Percentiles rank a stretch among this genome's conserved stretches.
phyloP scores from a whole-genome alignment of 2,888 invertebrate species.

The Ichneumon xanthorius region DNA sequence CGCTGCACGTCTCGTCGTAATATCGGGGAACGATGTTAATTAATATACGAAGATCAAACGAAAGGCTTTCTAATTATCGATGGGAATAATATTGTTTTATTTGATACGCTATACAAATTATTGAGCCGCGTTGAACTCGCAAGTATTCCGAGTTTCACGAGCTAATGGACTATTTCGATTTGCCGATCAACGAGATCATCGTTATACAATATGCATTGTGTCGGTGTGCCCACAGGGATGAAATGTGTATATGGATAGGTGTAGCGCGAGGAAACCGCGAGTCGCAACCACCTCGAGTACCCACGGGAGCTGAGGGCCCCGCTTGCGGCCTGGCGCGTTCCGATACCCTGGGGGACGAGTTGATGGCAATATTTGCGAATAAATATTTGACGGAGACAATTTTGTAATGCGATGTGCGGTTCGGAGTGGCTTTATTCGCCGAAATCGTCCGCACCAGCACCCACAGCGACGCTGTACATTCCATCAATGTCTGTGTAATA shows the following conservation, averaged over 20 bases:
- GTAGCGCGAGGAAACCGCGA: conserved; percentile 31
- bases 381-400: conserved; percentile 81
- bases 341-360: conserved; percentile 31
- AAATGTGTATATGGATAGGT: conserved; percentile 46
- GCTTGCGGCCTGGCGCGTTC: conserved; percentile 34
- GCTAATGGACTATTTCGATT: conserved; percentile 58
- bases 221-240: not conserved
- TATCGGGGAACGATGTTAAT: conserved; percentile 29
- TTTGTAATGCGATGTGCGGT: conserved; percentile 77
- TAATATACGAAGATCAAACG: not conserved
- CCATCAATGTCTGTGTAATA: conserved; percentile 37
- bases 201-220: conserved; percentile 55
- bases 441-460: conserved; percentile 19
- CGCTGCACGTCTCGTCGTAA: not conserved
- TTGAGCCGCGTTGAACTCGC: conserved; percentile 1
- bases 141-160: not conserved
- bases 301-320: conserved; percentile 54
- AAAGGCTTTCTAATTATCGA: not conserved
- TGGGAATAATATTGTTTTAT: not conserved
- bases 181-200: conserved; percentile 32
- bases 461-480: conserved; percentile 12
- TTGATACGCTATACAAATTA: not conserved
- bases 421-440: conserved; percentile 69
- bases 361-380: conserved; percentile 73
- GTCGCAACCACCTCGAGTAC: conserved; percentile 47